Conservation (phyloP, 2,888 invertebrate genomes). For the Nycteola revayana region DNA sequence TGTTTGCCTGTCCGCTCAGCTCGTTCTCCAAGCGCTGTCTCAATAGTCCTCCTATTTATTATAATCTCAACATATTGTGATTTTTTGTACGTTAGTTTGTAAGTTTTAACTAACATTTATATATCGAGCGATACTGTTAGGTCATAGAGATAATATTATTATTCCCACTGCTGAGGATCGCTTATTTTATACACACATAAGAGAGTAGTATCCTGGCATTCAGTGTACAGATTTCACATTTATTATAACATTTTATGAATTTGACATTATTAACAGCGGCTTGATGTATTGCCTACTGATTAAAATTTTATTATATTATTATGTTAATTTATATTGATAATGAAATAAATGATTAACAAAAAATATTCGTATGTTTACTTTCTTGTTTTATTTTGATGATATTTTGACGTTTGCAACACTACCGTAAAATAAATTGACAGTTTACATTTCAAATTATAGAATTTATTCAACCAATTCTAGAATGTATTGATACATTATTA, state of each 20-base stretch:
- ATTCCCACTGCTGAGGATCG: conserved; percentile 51
- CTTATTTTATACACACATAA: conserved; percentile 72
- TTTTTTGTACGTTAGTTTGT: conserved; percentile 66
- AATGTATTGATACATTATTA: too few relatives aligned
- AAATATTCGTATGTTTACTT: too few relatives aligned
- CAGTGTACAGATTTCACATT: conserved; percentile 39
- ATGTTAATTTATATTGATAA: conserved; percentile 69
- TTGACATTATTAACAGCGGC: conserved; percentile 60
- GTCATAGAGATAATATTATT: conserved; percentile 39
- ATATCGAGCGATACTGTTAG: conserved; percentile 41
- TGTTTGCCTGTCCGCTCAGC: conserved; percentile 59
- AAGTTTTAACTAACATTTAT: conserved; percentile 64
- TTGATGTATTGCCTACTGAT: conserved; percentile 65
- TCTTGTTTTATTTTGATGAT: conserved; percentile 33
- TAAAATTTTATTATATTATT: conserved; percentile 57
- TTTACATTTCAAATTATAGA: too few relatives aligned
- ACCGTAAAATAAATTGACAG: too few relatives aligned
- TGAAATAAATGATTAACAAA: conserved; percentile 73
- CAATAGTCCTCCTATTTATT: conserved; percentile 72
- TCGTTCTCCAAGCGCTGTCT: conserved; percentile 73
- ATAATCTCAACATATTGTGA: conserved; percentile 74
- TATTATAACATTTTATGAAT: conserved; percentile 38
- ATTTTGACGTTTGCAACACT: conserved; percentile 7
- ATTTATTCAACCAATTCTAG: too few relatives aligned
- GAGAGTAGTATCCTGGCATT: conserved; percentile 61